Percentiles rank a stretch among this genome's conserved stretches.
phyloP scores from a whole-genome alignment of 2,888 invertebrate species.

The Anarsia innoxiella region DNA sequence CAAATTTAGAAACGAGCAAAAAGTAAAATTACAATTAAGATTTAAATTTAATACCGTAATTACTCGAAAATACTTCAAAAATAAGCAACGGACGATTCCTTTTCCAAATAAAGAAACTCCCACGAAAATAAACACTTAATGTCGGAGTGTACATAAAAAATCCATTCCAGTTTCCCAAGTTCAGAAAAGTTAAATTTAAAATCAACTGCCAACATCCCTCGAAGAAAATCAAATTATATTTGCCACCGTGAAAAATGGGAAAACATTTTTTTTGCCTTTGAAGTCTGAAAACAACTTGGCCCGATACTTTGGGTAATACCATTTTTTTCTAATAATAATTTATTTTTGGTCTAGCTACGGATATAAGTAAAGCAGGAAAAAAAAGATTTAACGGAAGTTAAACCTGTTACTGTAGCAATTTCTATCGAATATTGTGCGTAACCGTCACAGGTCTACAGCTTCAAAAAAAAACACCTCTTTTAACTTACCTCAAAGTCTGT shows the following conservation, averaged over 20 bases:
- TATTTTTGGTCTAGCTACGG: too few relatives aligned
- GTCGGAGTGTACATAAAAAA: constrained; percentile 50
- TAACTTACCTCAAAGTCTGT: too few relatives aligned
- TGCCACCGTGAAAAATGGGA: constrained; percentile 56
- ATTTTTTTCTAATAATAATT: constrained; percentile 45
- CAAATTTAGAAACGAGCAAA: background rate
- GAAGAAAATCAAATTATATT: constrained; percentile 64
- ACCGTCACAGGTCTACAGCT: too few relatives aligned
- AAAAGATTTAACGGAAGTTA: too few relatives aligned
- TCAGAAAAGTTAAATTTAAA: constrained; percentile 59
- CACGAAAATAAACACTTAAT: constrained; percentile 50
- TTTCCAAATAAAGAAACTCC: constrained; percentile 28
- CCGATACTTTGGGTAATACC: constrained; percentile 49
- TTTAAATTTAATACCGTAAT: background rate
- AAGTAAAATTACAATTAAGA: background rate
- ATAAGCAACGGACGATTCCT: constrained; percentile 20
- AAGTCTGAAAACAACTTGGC: constrained; percentile 51
- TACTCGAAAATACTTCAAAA: constrained; percentile 12
- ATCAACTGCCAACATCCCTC: constrained; percentile 56
- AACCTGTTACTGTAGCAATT: too few relatives aligned
- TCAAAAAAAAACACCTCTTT: too few relatives aligned
- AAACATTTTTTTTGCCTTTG: constrained; percentile 51
- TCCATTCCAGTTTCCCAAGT: constrained; percentile 51
- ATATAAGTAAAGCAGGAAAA: too few relatives aligned
- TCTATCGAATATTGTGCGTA: too few relatives aligned